Percentiles rank a stretch among this genome's conserved stretches.
Conservation (phyloP, 2,888 invertebrate genomes). For the Timema podura region DNA sequence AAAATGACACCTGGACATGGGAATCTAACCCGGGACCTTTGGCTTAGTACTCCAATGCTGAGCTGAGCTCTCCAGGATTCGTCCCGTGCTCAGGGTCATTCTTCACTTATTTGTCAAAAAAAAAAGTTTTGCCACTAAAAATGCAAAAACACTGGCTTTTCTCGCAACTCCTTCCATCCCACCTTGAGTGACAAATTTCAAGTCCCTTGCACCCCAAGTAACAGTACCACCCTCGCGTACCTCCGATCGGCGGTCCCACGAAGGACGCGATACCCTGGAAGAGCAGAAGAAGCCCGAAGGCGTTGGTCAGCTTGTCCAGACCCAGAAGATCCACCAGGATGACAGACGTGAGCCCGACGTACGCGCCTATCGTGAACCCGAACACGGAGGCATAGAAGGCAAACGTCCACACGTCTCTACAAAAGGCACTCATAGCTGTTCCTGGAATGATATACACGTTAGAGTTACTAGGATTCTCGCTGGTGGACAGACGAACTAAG, state of each 20-base stretch:
- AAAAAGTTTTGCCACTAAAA: neutral
- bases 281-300: slow-evolving; percentile 85
- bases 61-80: no score
- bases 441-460: slow-evolving; percentile 48
- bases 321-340: slow-evolving; percentile 91
- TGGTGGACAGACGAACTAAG: no score
- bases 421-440: slow-evolving; percentile 75
- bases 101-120: neutral
- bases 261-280: slow-evolving; percentile 94
- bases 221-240: slow-evolving; percentile 50
- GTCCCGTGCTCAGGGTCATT: no score
- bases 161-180: no score
- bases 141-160: neutral
- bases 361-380: slow-evolving; percentile 91
- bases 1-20: no score
- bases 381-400: slow-evolving; percentile 74
- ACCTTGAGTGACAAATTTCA: no score
- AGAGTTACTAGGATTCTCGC: no score
- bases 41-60: no score
- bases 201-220: neutral
- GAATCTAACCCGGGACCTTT: no score
- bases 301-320: slow-evolving; percentile 90
- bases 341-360: slow-evolving; percentile 94
- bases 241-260: slow-evolving; percentile 89
- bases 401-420: slow-evolving; percentile 66